Conservation (phyloP, 1,140 invertebrate genomes). For the Zaprionus gabonicus region DNA sequence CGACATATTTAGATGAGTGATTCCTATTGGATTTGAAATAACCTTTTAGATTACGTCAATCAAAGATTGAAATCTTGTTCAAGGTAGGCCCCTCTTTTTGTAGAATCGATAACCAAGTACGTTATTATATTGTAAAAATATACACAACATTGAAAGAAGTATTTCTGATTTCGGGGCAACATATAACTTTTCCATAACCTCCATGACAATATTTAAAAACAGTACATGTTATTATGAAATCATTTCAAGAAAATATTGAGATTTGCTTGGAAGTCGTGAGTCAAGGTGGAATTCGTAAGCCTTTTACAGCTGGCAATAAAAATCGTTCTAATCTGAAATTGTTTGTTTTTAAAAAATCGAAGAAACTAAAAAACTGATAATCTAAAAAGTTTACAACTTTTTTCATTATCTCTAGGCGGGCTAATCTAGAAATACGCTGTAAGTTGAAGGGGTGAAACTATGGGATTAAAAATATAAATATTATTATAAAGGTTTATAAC, state of each 20-base stretch:
- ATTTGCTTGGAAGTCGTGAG: background rate
- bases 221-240: background rate
- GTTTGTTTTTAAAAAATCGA: too few relatives aligned
- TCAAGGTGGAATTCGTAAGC: background rate
- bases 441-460: background rate
- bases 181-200: background rate
- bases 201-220: background rate
- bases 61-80: background rate
- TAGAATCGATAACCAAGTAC: too few relatives aligned
- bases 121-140: too few relatives aligned
- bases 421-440: conserved; percentile 23
- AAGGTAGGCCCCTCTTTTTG: too few relatives aligned
- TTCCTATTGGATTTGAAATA: background rate
- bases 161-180: too few relatives aligned
- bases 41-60: background rate
- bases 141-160: too few relatives aligned
- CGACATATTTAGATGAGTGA: too few relatives aligned
- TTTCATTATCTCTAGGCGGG: conserved; percentile 7
- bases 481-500: background rate
- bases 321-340: conserved; percentile 1
- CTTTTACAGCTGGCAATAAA: background rate
- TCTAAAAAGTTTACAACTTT: conserved; percentile 1
- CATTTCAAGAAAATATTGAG: background rate
- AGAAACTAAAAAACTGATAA: conserved; percentile 17
- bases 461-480: background rate